Conservation (phyloP, 2,113 vertebrate species). For the Thunnus maccoyii region DNA sequence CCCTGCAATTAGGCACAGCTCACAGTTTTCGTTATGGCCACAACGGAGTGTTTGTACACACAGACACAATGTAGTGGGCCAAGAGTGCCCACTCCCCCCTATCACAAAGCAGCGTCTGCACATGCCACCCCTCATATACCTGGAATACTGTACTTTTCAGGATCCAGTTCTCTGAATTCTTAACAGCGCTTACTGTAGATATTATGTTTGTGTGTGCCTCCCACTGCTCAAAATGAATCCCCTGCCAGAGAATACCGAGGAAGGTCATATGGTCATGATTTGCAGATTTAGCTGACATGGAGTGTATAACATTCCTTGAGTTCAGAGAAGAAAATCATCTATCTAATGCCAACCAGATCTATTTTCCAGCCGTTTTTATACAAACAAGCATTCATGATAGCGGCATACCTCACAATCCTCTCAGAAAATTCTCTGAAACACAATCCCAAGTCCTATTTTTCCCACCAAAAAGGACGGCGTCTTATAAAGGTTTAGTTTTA, state of each 20-base stretch:
- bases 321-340: slow-evolving; percentile 76
- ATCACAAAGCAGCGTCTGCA: slow-evolving; percentile 26
- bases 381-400: slow-evolving; percentile 67
- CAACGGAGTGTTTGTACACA: slow-evolving; percentile 79
- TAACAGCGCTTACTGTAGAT: slow-evolving; percentile 37
- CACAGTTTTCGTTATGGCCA: slow-evolving; percentile 80
- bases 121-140: slow-evolving; percentile 51
- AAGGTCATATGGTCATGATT: slow-evolving; percentile 83
- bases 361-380: slow-evolving; percentile 66
- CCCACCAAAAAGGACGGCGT: slow-evolving; percentile 36
- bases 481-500: slow-evolving; percentile 65
- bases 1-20: slow-evolving; percentile 80
- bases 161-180: slow-evolving; percentile 48
- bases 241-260: slow-evolving; percentile 67
- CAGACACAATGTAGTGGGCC: slow-evolving; percentile 74
- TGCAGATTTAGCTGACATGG: slow-evolving; percentile 79
- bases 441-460: slow-evolving; percentile 44
- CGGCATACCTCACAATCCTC: slow-evolving; percentile 56
- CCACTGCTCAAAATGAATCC: slow-evolving; percentile 64
- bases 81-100: slow-evolving; percentile 66
- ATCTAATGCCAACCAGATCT: slow-evolving; percentile 79
- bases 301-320: slow-evolving; percentile 81
- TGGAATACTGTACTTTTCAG: slow-evolving; percentile 58
- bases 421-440: slow-evolving; percentile 49
- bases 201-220: slow-evolving; percentile 64